Conservation (phyloP, 2,797 vertebrate species). For the Macropus fuliginosus region DNA sequence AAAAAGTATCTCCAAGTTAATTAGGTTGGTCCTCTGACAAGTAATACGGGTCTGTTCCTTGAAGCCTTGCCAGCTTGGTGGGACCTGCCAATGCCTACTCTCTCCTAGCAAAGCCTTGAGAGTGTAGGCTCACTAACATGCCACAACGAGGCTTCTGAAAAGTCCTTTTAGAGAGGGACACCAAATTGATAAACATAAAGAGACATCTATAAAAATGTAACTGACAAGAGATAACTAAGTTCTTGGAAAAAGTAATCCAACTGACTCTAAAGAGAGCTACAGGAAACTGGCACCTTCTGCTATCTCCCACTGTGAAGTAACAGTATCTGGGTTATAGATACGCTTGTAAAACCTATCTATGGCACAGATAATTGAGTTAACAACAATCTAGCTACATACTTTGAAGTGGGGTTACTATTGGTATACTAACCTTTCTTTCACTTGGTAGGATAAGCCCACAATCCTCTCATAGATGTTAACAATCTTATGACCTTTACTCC, state of each 20-base stretch:
- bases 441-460: constrained; percentile 84
- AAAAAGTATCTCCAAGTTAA: neutral
- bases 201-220: neutral
- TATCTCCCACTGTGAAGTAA: constrained; percentile 82
- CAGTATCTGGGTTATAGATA: constrained; percentile 83
- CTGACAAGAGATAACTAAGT: constrained; percentile 66
- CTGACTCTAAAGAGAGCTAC: constrained; percentile 81
- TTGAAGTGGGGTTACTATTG: constrained; percentile 84
- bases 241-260: constrained; percentile 76
- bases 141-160: neutral
- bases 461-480: constrained; percentile 82
- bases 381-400: constrained; percentile 80
- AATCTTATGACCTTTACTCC: constrained; percentile 80
- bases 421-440: constrained; percentile 83
- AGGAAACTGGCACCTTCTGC: constrained; percentile 81
- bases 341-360: constrained; percentile 83
- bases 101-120: neutral
- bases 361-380: constrained; percentile 86
- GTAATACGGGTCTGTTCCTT: neutral
- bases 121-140: neutral
- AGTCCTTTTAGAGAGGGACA: neutral
- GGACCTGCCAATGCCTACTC: neutral
- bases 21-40: neutral
- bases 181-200: neutral
- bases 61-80: neutral